A percentile compares a stretch with the other conserved stretches of the same genome.
These are phyloP conservation scores for Hippocampus comes DNA, from an alignment of 2,113 vertebrate species.

Conservation along the genomic window DNA sequence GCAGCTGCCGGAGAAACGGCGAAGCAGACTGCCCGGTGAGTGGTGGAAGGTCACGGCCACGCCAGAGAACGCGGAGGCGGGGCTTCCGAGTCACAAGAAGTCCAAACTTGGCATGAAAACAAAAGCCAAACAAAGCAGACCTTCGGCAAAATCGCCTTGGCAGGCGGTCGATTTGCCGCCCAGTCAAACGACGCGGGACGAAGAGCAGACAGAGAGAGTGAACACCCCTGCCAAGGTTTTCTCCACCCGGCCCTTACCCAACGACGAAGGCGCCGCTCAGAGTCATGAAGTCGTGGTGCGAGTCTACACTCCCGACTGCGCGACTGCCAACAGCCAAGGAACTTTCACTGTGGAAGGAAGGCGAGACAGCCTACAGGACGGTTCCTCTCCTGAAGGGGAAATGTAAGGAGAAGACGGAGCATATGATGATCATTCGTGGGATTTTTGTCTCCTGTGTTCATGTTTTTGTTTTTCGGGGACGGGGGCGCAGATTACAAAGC, in stretches of 20 bases:
- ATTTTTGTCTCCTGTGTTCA: background rate
- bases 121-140: conserved; percentile 15
- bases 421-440: too few species aligned
- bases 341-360: background rate
- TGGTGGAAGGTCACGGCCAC: conserved; percentile 44
- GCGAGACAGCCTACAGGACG: background rate
- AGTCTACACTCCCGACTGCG: background rate
- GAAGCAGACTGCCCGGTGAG: conserved; percentile 31
- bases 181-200: background rate
- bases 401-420: conserved; percentile 22
- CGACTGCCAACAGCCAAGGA: background rate
- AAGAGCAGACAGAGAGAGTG: background rate
- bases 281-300: background rate
- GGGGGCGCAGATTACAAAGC: conserved; percentile 56
- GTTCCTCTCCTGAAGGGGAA: background rate
- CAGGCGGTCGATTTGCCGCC: conserved; percentile 5
- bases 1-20: conserved; percentile 26
- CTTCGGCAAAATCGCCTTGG: conserved; percentile 11
- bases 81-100: conserved; percentile 5
- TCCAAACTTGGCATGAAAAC: conserved; percentile 3
- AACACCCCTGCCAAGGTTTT: conserved; percentile 53
- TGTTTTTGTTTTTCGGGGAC: background rate
- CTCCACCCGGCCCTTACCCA: background rate
- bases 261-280: background rate
- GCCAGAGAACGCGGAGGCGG: background rate